Percentiles rank a stretch among this genome's conserved stretches.
Conservation (phyloP, 1,140 invertebrate species). For the Heliconius hewitsoni region DNA sequence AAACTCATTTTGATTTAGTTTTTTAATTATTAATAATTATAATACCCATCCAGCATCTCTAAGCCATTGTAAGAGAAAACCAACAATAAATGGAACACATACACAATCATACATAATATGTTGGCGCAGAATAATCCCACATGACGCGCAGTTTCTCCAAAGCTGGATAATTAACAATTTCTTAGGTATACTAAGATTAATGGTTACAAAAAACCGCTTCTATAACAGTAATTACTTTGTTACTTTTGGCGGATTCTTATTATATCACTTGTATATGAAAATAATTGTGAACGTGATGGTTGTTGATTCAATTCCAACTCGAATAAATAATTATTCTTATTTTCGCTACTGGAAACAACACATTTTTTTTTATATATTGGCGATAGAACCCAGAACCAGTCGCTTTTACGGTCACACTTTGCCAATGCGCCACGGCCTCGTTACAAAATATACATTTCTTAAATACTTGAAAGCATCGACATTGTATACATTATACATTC, state of each 20-base stretch:
- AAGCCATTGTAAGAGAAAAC: not conserved
- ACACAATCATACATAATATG: not conserved
- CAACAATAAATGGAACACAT: not conserved
- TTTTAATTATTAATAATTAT: not conserved
- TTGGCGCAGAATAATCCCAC: not conserved
- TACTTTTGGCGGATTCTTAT: not conserved
- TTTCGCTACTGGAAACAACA: not conserved
- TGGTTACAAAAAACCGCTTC: not conserved
- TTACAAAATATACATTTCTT: no score
- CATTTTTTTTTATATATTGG: no score
- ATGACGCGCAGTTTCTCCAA: not conserved
- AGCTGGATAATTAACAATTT: conserved; percentile 1
- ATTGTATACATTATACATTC: not conserved
- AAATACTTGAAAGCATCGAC: not conserved
- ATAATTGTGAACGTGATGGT: no score
- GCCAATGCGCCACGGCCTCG: no score
- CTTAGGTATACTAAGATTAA: conserved; percentile 6
- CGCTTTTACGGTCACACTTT: no score
- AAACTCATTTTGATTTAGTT: no score
- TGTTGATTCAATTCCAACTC: not conserved
- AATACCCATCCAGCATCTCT: not conserved
- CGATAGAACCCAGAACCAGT: no score
- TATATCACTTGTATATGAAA: not conserved
- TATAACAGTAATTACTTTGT: not conserved
- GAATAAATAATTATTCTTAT: not conserved